Evolutionary conservation across 2,888 invertebrate genomes (phyloP), one percentile per base, ranked within the genome.

Genomic region (Ennomos quercinarius): DNA sequence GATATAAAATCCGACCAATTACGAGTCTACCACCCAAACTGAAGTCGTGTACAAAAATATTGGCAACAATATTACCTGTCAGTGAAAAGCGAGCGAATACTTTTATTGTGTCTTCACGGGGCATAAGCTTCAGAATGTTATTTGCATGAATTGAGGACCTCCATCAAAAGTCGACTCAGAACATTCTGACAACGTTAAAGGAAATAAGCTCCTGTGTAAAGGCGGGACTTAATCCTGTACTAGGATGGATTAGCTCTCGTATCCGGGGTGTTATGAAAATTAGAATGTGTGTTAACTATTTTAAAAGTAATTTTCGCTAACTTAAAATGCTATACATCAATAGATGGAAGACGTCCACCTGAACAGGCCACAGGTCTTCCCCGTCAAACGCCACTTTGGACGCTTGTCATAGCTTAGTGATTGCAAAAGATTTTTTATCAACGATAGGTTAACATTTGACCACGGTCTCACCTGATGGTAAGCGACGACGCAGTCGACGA

Each of bases 151-250:
- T 51, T 41, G 54, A 57, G 27, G 44, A 63, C 63, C 63, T 56
- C 48, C 52, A 27, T 63, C 63, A 58, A 52, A 56, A 43, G 51
- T 52, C 52, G 45, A 41, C 45, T 11, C 41, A 41, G 11, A 48
- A 58, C 45, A 35, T 54, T 58, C 37, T 58, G 63, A 56, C 51
- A 58, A 49, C 41, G 37, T 56, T 44, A 43, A 58, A 42, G 54
- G 52, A 58, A 51, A 58, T 58, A 63, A 63, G 63, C 48, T 12
- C 51, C 50, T 43, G 38, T 55, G 59, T 59, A 50, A 51, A 54
- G 53, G 45, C 36, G 12, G 58, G 54, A 46, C 59, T 13, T 46
- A 50, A 60, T 51, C 50, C 34, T 55, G 41, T 51, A 50, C 36
- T 27, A 35, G 10, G 35, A 43, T 48, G 36, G 47, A 53, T 53